Evolutionary conservation across 1,140 invertebrate genomes (phyloP).

Genomic region (Drosophila lini): DNA sequence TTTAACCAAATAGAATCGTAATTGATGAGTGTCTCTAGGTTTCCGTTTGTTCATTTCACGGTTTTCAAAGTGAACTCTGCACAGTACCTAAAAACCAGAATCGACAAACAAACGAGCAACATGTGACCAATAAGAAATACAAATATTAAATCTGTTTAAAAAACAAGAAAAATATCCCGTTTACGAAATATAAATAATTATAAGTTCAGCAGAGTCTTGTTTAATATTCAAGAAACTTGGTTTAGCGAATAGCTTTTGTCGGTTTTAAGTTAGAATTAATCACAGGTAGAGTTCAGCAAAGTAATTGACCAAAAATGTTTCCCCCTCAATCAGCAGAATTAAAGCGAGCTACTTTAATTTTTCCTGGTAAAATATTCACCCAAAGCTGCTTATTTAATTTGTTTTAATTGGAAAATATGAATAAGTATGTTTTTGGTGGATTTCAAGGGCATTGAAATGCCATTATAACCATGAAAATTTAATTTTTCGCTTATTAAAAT

Average conservation of each 20-base stretch:
- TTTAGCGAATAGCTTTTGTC: conserved; percentile 16
- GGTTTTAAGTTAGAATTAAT: conserved; percentile 11
- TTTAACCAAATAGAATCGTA: conserved; percentile 30
- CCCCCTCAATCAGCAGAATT: background rate
- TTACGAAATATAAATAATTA: conserved; percentile 2
- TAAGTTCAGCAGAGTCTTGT: conserved; percentile 4
- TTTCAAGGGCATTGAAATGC: conserved; percentile 20
- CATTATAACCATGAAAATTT: conserved; percentile 23
- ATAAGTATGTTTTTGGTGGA: conserved; percentile 35
- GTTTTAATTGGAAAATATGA: conserved; percentile 24
- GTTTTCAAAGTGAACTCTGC: conserved; percentile 65
- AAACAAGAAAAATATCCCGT: conserved; percentile 29
- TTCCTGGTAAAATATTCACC: background rate
- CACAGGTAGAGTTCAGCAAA: conserved; percentile 5
- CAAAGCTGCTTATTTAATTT: conserved; percentile 9
- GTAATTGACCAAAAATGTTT: conserved; percentile 20
- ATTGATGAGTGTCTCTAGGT: conserved; percentile 56
- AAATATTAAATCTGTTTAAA: conserved; percentile 39
- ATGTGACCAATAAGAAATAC: conserved; percentile 67
- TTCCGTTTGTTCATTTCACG: conserved; percentile 68
- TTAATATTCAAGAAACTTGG: conserved; percentile 16
- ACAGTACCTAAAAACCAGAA: conserved; percentile 65
- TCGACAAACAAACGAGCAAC: conserved; percentile 54
- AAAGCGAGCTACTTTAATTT: background rate
- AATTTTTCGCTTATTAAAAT: conserved; percentile 17